phyloP scores from a whole-genome alignment of 2,888 invertebrate species.

The Altica lythri region DNA sequence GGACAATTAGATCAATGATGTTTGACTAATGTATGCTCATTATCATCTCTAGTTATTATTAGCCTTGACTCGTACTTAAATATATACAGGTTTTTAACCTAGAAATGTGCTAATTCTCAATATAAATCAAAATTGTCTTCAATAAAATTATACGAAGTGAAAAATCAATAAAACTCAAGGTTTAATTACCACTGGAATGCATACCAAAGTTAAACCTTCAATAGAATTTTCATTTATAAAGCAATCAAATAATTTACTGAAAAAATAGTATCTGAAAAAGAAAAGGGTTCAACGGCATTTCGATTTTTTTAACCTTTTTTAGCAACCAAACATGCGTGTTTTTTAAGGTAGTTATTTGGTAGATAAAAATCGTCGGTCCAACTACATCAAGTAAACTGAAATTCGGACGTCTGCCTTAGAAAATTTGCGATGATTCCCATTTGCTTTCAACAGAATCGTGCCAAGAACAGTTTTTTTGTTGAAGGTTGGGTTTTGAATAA shows the following conservation, averaged over 20 bases:
- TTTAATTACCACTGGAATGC: background rate
- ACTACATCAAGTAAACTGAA: slow-evolving; percentile 16
- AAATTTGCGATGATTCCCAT: slow-evolving; percentile 6
- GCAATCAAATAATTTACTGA: background rate
- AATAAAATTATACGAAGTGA: too few species aligned
- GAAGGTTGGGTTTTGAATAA: slow-evolving; percentile 1
- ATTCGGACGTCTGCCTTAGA: slow-evolving; percentile 6
- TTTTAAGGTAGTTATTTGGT: slow-evolving; percentile 36
- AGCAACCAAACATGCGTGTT: slow-evolving; percentile 28
- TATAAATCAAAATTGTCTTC: too few species aligned
- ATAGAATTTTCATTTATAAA: background rate
- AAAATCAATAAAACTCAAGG: too few species aligned
- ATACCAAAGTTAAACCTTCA: background rate
- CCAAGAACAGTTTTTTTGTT: slow-evolving; percentile 13
- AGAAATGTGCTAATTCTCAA: too few species aligned
- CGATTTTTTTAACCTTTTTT: slow-evolving; percentile 36
- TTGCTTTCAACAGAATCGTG: slow-evolving; percentile 14
- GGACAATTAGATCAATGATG: too few species aligned
- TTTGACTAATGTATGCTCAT: too few species aligned
- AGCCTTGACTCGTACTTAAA: too few species aligned
- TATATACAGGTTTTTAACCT: too few species aligned
- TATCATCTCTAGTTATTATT: too few species aligned
- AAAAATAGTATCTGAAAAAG: slow-evolving; percentile 4
- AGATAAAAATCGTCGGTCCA: slow-evolving; percentile 35
- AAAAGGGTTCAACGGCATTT: slow-evolving; percentile 36